Percentiles rank a stretch among this genome's conserved stretches.
phyloP scores from a whole-genome alignment of 2,113 vertebrate genomes.

The Hemiprocne comata region DNA sequence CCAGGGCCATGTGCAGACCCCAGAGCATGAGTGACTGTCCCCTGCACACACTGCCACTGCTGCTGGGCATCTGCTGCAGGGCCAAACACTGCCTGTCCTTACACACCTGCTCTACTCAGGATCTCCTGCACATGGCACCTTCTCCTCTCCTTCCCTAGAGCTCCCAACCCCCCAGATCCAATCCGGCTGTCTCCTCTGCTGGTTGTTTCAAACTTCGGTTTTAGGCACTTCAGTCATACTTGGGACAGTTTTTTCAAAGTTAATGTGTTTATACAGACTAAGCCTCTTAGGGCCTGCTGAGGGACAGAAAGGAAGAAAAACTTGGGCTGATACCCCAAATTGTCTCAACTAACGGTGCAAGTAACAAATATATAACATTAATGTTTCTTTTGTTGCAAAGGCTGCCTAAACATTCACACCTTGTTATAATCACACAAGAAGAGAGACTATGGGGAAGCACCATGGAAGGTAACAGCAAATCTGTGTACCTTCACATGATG shows the following conservation, averaged over 20 bases:
- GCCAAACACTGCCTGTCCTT: fast-evolving
- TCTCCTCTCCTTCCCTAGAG: background rate
- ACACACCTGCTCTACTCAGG: background rate
- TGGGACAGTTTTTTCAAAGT: background rate
- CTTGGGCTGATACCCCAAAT: background rate
- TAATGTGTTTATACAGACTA: background rate
- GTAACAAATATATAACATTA: background rate
- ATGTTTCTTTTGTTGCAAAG: background rate
- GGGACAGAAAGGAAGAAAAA: background rate
- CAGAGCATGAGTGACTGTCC: fast-evolving
- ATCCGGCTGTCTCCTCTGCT: background rate
- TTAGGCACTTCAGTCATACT: background rate
- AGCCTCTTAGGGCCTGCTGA: background rate
- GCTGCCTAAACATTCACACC: background rate
- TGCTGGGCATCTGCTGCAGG: fast-evolving
- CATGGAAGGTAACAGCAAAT: background rate
- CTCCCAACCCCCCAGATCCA: fast-evolving
- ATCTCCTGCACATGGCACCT: background rate
- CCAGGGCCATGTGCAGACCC: fast-evolving
- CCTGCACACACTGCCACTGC: fast-evolving
- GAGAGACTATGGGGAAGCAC: fast-evolving
- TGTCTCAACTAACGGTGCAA: background rate
- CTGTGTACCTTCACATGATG: too few species aligned
- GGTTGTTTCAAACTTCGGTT: background rate
- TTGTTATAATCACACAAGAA: background rate